phyloP scores from a whole-genome alignment of 2,113 vertebrate species.

The Aptenodytes patagonicus region DNA sequence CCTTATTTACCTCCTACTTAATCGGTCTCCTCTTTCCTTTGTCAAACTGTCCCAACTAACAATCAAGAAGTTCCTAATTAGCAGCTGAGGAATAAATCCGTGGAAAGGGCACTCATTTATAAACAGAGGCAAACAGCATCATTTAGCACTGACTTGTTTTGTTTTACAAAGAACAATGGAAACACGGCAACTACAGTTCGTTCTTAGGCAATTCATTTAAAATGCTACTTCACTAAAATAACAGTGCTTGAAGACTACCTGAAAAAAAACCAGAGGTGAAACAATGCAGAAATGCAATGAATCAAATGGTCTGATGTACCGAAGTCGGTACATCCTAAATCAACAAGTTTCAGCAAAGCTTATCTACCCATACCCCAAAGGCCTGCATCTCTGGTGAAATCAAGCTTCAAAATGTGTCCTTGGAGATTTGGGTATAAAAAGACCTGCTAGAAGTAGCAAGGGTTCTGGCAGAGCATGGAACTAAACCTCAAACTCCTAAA shows the following conservation, averaged over 20 bases:
- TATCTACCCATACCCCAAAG: background rate
- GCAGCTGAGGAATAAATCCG: background rate
- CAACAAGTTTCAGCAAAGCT: background rate
- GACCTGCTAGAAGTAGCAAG: background rate
- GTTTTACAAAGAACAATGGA: background rate
- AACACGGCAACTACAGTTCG: background rate
- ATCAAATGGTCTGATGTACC: background rate
- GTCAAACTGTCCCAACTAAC: background rate
- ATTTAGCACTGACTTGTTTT: background rate
- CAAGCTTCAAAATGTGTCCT: background rate
- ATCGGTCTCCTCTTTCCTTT: background rate
- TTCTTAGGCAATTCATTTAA: background rate
- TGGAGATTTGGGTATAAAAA: background rate
- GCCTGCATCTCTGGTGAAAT: background rate
- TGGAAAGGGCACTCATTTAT: background rate
- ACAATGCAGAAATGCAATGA: background rate
- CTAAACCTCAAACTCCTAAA: background rate
- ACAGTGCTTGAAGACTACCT: background rate
- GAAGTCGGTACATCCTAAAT: rapidly evolving
- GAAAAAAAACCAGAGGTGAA: background rate
- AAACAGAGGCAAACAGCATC: background rate
- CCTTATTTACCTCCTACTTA: background rate
- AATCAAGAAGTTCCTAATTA: background rate
- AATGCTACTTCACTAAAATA: background rate
- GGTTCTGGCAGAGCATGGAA: background rate